Evolutionary conservation across 2,797 vertebrate genomes (phyloP), one percentile per base, ranked within the genome.

Genomic region (Manis javanica): DNA sequence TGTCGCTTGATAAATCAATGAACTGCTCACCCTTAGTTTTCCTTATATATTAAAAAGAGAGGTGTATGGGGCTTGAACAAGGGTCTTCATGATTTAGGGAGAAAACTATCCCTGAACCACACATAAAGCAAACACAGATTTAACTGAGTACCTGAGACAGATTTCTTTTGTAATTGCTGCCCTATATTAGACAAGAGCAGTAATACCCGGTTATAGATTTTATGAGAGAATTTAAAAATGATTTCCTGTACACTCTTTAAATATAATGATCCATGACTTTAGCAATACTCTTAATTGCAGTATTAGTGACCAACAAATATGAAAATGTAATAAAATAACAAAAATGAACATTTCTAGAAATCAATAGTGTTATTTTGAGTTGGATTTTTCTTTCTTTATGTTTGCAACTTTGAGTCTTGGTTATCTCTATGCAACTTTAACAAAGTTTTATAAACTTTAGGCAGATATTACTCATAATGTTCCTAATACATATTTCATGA

Each of bases 291-390:
- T 39, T 79, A 66, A 75, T 61, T 94, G 59, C 42, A 78, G 29
- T 84, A 39, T 87, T 37, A 87, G 34, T 3, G 21, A 93, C 34
- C 59, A 84, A 61, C 84, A 88, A 88, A 94, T 91, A 79, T 2
- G 8, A 81, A 59, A 90, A 77, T 83, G 16, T 85, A 86, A 75
- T 74, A 26, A 69, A 81, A 87, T 74, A 84, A 9, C 18, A 59
- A 91, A 77, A 61, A 78, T 15, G 42, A 39, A 49, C 46, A 91
- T 84, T 90, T 93, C 64, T 96, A 79, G 71, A 88, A 87, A 93
- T 69, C 29, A 83, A 72, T 49, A 42, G 11, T 75, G 9, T 79
- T 57, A 82, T 71, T 87, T 92, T 91, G 21, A 91, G 57, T 53
- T 88, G 9, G 61, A 74, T 74, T 85, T 92, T 68, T 74, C 71